Conservation (phyloP, 2,888 invertebrate species). For the Drosophila mimica region DNA sequence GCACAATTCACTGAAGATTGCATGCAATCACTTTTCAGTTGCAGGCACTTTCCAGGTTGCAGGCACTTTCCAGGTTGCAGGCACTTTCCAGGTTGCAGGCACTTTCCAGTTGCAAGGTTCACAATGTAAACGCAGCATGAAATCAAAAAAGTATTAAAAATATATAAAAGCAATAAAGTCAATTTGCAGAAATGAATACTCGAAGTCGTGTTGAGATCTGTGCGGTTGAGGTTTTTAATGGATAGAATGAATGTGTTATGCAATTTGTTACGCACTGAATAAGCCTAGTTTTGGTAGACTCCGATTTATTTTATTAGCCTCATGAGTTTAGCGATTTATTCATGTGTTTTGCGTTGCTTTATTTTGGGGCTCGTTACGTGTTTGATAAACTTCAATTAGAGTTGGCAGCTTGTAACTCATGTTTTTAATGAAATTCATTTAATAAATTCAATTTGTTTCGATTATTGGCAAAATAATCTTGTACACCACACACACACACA, state of each 20-base stretch:
- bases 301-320: not conserved
- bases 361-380: not conserved
- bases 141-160: not conserved
- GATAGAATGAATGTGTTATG: not conserved
- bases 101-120: not conserved
- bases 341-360: slow-evolving; percentile 40
- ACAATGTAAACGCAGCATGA: slow-evolving; percentile 26
- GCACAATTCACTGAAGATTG: not conserved
- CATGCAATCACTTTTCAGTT: slow-evolving; percentile 2
- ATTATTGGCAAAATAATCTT: slow-evolving; percentile 80
- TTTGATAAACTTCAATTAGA: slow-evolving; percentile 73
- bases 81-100: not conserved
- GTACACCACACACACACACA: slow-evolving; percentile 25
- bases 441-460: slow-evolving; percentile 79
- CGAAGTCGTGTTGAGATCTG: slow-evolving; percentile 12
- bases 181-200: slow-evolving; percentile 13
- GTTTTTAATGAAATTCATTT: slow-evolving; percentile 73
- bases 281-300: not conserved
- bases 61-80: not conserved
- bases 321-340: not conserved
- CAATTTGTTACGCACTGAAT: not conserved
- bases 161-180: slow-evolving; percentile 5
- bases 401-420: slow-evolving; percentile 56
- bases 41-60: not conserved
- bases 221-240: not conserved